A percentile compares a stretch with the other conserved stretches of the same genome.
Evolutionary conservation across 2,797 vertebrate species (phyloP).

Genomic region (Mormyrus proboscirostris): DNA sequence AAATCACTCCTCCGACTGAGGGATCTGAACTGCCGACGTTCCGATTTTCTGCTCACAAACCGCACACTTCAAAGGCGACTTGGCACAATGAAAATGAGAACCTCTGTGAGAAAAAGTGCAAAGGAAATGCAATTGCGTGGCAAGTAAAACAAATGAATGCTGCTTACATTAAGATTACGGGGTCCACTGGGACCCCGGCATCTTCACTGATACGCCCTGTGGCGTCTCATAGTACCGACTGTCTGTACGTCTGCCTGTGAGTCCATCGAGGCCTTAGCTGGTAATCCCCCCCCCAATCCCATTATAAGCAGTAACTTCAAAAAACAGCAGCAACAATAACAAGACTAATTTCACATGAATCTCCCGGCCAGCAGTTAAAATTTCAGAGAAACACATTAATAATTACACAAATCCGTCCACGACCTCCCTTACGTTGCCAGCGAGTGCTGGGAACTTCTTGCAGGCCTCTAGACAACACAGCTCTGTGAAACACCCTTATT

Average conservation of each 20-base stretch:
- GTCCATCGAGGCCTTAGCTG: not conserved
- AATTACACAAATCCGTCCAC: not conserved
- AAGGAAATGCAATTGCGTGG: not conserved
- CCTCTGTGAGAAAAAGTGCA: not conserved
- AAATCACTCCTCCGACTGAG: not conserved
- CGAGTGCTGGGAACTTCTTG: not conserved
- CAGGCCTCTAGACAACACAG: not conserved
- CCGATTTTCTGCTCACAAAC: not conserved
- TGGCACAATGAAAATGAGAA: not conserved
- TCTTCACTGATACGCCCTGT: not conserved
- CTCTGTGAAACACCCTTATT: slow-evolving; percentile 6
- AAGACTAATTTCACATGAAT: not conserved
- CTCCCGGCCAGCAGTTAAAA: not conserved
- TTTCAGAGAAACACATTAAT: not conserved
- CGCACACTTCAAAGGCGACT: not conserved
- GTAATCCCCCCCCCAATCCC: not conserved
- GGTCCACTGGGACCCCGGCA: not conserved
- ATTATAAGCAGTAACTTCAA: not conserved
- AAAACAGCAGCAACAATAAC: not conserved
- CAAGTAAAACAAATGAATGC: not conserved
- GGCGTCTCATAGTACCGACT: not conserved
- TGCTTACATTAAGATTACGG: not conserved
- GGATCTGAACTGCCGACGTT: not conserved
- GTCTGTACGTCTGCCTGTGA: not conserved
- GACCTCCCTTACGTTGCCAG: not conserved